A percentile compares a stretch with the other conserved stretches of the same genome.
These are phyloP conservation scores for Dreissena rostriformis DNA, from an alignment of 1,140 invertebrate genomes.

Conservation along the genomic window DNA sequence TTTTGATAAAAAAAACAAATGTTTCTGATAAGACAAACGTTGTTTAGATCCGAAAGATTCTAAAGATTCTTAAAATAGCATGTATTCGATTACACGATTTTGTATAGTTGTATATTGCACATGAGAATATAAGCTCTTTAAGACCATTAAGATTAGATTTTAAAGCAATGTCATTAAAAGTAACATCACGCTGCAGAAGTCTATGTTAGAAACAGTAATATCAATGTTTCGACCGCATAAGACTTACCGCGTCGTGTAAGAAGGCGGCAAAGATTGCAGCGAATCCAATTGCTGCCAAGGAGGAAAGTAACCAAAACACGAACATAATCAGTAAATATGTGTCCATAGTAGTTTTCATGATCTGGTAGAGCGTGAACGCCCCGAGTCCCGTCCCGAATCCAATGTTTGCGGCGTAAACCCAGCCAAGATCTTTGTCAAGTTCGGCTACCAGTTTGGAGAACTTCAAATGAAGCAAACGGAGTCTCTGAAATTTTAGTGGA, in stretches of 20 bases:
- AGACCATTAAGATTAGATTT: too few relatives aligned
- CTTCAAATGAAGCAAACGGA: slow-evolving; percentile 37
- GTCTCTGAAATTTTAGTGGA: slow-evolving; percentile 3
- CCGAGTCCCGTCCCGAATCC: background rate
- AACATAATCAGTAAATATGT: slow-evolving; percentile 1
- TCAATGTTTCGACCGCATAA: too few relatives aligned
- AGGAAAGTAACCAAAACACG: background rate
- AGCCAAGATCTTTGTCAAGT: slow-evolving; percentile 26
- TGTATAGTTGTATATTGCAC: too few relatives aligned
- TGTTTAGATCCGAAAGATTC: too few relatives aligned
- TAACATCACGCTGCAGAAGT: too few relatives aligned
- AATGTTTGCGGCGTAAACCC: slow-evolving; percentile 8
- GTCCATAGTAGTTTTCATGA: background rate
- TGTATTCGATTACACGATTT: too few relatives aligned
- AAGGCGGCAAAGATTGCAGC: slow-evolving; percentile 15
- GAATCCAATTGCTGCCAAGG: background rate
- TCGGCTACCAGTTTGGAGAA: slow-evolving; percentile 34
- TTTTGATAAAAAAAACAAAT: too few relatives aligned
- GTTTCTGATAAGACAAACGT: too few relatives aligned
- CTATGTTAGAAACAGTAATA: too few relatives aligned
- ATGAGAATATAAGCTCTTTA: too few relatives aligned
- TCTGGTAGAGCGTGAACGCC: slow-evolving; percentile 28
- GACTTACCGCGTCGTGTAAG: slow-evolving; percentile 21
- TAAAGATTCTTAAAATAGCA: too few relatives aligned
- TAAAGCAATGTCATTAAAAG: too few relatives aligned